A percentile compares a stretch with the other conserved stretches of the same genome.
Conservation (phyloP, 2,797 vertebrate genomes). For the Poecilia velifera region DNA sequence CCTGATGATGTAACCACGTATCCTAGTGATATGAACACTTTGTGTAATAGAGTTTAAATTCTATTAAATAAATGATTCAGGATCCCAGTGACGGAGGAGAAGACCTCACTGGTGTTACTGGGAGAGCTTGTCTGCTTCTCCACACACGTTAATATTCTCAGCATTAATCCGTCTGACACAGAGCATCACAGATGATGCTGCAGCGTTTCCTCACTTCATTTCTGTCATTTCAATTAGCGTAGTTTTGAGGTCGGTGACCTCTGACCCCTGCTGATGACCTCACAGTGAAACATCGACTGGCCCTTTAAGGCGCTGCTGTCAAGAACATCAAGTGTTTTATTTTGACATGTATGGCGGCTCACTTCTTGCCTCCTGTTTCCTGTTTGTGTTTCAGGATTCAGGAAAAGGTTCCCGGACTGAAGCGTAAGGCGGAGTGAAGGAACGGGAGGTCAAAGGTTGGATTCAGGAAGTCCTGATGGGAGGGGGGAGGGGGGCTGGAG, state of each 20-base stretch:
- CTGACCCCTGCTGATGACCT: neutral
- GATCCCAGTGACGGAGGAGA: too few species aligned
- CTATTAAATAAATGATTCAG: too few species aligned
- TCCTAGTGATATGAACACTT: too few species aligned
- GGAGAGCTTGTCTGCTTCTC: too few species aligned
- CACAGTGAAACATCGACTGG: neutral
- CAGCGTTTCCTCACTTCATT: too few species aligned
- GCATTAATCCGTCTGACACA: too few species aligned
- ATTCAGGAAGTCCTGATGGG: conserved; percentile 61
- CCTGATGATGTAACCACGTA: neutral
- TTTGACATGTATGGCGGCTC: neutral
- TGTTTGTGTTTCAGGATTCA: conserved; percentile 83
- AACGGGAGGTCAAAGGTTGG: conserved; percentile 22
- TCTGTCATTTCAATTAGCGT: too few species aligned
- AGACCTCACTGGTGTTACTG: too few species aligned
- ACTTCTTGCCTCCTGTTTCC: neutral
- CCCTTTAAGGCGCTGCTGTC: neutral
- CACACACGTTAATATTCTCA: too few species aligned
- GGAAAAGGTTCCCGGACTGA: conserved; percentile 94
- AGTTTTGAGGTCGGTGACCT: too few species aligned
- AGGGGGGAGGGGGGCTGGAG: conserved; percentile 30
- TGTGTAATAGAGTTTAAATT: too few species aligned
- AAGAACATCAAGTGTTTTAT: neutral
- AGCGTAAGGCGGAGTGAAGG: conserved; percentile 91
- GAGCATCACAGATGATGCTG: too few species aligned